Percentiles rank a stretch among this genome's conserved stretches.
Conservation (phyloP, 2,888 invertebrate genomes). For the Metalampra italica region DNA sequence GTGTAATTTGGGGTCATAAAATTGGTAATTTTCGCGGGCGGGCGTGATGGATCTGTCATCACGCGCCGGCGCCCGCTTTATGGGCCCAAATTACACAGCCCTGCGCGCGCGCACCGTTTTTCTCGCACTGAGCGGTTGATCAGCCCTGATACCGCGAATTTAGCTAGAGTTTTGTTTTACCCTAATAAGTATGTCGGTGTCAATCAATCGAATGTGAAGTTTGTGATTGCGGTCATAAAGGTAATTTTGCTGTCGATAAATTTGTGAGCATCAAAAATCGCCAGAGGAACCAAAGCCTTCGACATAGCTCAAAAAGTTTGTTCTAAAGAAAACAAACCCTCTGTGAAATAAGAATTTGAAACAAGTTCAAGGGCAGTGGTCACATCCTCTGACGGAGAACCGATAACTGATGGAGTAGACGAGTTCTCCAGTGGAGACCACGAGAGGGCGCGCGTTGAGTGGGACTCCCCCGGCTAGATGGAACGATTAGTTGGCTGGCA, state of each 20-base stretch:
- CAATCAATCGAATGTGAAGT: constrained; percentile 8
- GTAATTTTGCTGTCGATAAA: neutral
- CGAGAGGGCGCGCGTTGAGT: no score
- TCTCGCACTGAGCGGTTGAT: constrained; percentile 26
- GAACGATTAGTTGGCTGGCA: no score
- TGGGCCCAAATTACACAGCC: constrained; percentile 46
- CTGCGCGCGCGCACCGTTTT: constrained; percentile 31
- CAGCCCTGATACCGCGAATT: constrained; percentile 5
- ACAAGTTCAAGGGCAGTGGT: no score
- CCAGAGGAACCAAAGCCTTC: no score
- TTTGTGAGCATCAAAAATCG: neutral
- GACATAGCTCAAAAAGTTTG: no score
- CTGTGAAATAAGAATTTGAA: no score
- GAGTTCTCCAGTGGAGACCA: no score
- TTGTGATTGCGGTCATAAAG: constrained; percentile 5
- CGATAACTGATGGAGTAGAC: no score
- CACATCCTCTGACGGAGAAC: no score
- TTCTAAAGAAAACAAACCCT: no score
- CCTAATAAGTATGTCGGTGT: constrained; percentile 6
- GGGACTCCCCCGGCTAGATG: no score
- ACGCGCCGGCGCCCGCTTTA: constrained; percentile 37
- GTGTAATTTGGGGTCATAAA: constrained; percentile 50
- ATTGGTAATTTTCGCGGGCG: constrained; percentile 39
- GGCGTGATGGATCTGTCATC: constrained; percentile 51
- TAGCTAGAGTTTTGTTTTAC: constrained; percentile 3